These are phyloP conservation scores for Brassicogethes aeneus DNA, from an alignment of 2,888 invertebrate species.

Conservation along the genomic window DNA sequence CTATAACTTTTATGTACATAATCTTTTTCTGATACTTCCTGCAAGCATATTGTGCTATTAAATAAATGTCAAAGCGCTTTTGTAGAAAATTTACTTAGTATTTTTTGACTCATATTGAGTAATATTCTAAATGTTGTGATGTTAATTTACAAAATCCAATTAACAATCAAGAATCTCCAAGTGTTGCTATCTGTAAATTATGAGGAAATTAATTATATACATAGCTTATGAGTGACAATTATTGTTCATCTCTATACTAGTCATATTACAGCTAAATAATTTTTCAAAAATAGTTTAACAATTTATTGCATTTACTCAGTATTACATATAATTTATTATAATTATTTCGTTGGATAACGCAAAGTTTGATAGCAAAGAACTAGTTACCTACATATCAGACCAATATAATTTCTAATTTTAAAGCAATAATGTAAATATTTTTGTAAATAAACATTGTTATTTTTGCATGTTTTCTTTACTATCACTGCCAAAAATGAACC, in stretches of 20 bases:
- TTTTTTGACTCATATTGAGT: slow-evolving; percentile 28
- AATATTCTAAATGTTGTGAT: slow-evolving; percentile 25
- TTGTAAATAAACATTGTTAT: slow-evolving; percentile 29
- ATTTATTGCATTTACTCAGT: slow-evolving; percentile 19
- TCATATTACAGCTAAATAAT: slow-evolving; percentile 21
- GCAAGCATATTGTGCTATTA: slow-evolving; percentile 10
- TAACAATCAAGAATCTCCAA: slow-evolving; percentile 23
- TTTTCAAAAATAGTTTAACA: slow-evolving; percentile 4
- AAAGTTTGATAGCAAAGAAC: slow-evolving; percentile 22
- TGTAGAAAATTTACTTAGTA: slow-evolving; percentile 16
- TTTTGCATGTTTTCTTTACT: no score
- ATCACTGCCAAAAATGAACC: no score
- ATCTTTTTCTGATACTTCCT: slow-evolving; percentile 16
- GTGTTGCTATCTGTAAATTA: slow-evolving; percentile 22
- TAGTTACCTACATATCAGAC: slow-evolving; percentile 30
- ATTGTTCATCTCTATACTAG: slow-evolving; percentile 22
- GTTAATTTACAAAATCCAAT: slow-evolving; percentile 13
- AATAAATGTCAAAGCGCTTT: slow-evolving; percentile 20
- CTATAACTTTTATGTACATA: slow-evolving; percentile 14
- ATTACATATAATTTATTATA: slow-evolving; percentile 22
- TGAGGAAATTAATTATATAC: slow-evolving; percentile 18
- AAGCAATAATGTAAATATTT: slow-evolving; percentile 25
- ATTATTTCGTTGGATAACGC: slow-evolving; percentile 18
- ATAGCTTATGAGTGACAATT: slow-evolving; percentile 15
- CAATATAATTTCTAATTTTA: slow-evolving; percentile 23